A percentile compares a stretch with the other conserved stretches of the same genome.
Evolutionary conservation across 2,888 invertebrate genomes (phyloP).

Genomic region (Anthrax anthrax): DNA sequence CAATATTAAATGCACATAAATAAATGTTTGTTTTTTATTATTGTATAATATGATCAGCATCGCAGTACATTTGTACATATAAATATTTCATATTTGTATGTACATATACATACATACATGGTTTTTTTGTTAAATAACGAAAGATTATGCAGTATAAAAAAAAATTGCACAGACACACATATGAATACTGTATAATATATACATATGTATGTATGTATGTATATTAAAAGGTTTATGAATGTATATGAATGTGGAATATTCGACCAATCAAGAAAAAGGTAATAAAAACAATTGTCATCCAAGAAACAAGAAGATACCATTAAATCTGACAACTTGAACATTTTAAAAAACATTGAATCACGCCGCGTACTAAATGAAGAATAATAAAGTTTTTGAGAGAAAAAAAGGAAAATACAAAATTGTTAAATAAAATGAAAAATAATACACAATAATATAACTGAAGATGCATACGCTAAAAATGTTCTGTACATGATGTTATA

Average conservation of each 20-base stretch:
- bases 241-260: background rate
- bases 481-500: no score
- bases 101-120: no score
- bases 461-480: background rate
- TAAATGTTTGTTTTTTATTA: no score
- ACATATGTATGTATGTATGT: no score
- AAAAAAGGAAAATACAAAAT: constrained; percentile 4
- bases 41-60: no score
- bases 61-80: constrained; percentile 6
- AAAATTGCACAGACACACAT: no score
- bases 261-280: constrained; percentile 8
- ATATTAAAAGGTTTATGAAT: no score
- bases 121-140: no score
- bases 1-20: no score
- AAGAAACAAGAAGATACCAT: constrained; percentile 12
- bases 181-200: no score
- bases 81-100: background rate
- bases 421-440: constrained; percentile 1
- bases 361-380: constrained; percentile 7
- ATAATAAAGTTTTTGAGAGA: background rate
- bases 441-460: background rate
- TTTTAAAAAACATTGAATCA: constrained; percentile 13
- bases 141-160: no score
- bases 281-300: constrained; percentile 9
- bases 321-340: constrained; percentile 14